Evolutionary conservation across 1,140 invertebrate species (phyloP).

Genomic region (Cydia splendana): DNA sequence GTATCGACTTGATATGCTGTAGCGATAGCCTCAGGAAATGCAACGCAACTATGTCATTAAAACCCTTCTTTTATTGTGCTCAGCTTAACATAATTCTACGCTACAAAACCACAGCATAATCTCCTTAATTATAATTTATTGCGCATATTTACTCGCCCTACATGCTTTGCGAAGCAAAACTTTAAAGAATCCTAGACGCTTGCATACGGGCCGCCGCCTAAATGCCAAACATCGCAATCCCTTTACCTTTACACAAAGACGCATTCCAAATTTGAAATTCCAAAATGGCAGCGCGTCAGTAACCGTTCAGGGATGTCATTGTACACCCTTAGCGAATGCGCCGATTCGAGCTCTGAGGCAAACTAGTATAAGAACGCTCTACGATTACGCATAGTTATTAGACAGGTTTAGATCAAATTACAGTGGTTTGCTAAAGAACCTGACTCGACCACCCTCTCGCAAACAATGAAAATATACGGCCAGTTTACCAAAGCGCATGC

Average conservation of each 20-base stretch:
- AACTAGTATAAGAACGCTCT: neutral
- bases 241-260: slow-evolving; percentile 28
- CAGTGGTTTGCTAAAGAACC: neutral
- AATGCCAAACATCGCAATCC: slow-evolving; percentile 12
- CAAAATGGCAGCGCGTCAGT: slow-evolving; percentile 28
- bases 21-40: slow-evolving; percentile 4
- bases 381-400: neutral
- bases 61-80: slow-evolving; percentile 11
- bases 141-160: slow-evolving; percentile 1
- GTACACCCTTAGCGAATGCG: neutral
- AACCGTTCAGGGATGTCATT: slow-evolving; percentile 4
- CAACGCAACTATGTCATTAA: slow-evolving; percentile 1
- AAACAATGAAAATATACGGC: neutral
- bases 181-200: slow-evolving; percentile 4
- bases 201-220: slow-evolving; percentile 4
- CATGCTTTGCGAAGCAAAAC: neutral
- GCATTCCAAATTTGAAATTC: slow-evolving; percentile 30
- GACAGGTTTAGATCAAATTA: neutral
- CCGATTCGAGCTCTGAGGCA: neutral
- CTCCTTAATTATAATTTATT: slow-evolving; percentile 17
- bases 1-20: neutral
- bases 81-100: slow-evolving; percentile 11
- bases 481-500: slow-evolving; percentile 27
- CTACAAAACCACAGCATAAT: neutral
- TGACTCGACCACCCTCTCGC: neutral